A percentile compares a stretch with the other conserved stretches of the same genome.
phyloP scores from a whole-genome alignment of 2,888 invertebrate species.

The Netelia melanura region DNA sequence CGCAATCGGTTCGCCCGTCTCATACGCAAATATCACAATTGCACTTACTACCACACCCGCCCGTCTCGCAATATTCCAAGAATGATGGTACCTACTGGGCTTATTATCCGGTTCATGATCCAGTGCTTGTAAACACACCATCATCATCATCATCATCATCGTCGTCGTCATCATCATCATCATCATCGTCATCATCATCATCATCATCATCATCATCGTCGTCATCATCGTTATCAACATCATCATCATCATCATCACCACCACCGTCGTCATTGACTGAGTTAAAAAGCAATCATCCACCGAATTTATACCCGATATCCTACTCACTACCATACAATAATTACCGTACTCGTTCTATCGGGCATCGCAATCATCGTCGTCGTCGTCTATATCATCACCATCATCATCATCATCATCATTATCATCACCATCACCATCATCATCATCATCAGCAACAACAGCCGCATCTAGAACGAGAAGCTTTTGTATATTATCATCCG shows the following conservation, averaged over 20 bases:
- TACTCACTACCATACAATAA: conserved; percentile 41
- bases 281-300: conserved; percentile 33
- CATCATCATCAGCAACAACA: conserved; percentile 38
- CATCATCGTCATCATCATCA: conserved; percentile 31
- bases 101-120: conserved; percentile 71
- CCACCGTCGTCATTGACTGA: conserved; percentile 45
- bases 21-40: conserved; percentile 25
- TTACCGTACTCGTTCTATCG: conserved; percentile 27
- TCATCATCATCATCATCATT: conserved; percentile 37
- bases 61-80: conserved; percentile 74
- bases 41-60: conserved; percentile 66
- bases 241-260: conserved; percentile 38
- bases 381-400: conserved; percentile 4
- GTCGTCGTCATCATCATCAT: conserved; percentile 25
- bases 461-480: conserved; percentile 41
- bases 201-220: conserved; percentile 44
- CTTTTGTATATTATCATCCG: conserved; percentile 53
- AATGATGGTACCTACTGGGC: conserved; percentile 74
- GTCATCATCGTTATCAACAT: conserved; percentile 30
- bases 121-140: conserved; percentile 62
- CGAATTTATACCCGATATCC: conserved; percentile 38
- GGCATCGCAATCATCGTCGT: conserved; percentile 17
- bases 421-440: conserved; percentile 14
- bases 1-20: conserved; percentile 31
- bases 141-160: conserved; percentile 36